Evolutionary conservation across 2,113 vertebrate genomes (phyloP).

Genomic region (Pachycephala philippinensis): DNA sequence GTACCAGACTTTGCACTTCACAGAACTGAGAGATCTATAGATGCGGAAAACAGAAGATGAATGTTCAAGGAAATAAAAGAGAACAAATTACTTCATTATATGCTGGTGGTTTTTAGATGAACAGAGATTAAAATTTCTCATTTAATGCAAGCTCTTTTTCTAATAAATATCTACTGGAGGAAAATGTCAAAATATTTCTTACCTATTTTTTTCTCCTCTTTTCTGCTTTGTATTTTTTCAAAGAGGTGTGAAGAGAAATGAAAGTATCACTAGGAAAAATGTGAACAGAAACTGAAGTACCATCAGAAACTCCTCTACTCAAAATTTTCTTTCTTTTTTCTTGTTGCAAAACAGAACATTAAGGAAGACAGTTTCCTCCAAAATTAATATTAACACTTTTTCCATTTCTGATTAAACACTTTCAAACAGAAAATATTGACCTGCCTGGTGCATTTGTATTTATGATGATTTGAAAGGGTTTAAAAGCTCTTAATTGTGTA

Average conservation of each 20-base stretch:
- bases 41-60: neutral
- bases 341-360: neutral
- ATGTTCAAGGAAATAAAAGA: neutral
- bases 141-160: neutral
- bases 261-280: neutral
- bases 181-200: neutral
- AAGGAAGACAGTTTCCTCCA: neutral
- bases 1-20: neutral
- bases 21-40: neutral
- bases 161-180: neutral
- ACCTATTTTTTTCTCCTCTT: neutral
- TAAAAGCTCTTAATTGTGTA: neutral
- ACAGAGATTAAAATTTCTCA: neutral
- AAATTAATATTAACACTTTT: neutral
- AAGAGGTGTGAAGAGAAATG: neutral
- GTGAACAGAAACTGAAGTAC: neutral
- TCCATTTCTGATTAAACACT: neutral
- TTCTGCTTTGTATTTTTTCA: neutral
- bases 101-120: neutral
- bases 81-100: neutral
- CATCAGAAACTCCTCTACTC: neutral
- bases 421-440: neutral
- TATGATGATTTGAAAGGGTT: neutral
- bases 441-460: neutral
- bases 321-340: neutral